Evolutionary conservation across 2,888 invertebrate genomes (phyloP), one percentile per base, ranked within the genome.

Genomic region (Cerastoderma edule): DNA sequence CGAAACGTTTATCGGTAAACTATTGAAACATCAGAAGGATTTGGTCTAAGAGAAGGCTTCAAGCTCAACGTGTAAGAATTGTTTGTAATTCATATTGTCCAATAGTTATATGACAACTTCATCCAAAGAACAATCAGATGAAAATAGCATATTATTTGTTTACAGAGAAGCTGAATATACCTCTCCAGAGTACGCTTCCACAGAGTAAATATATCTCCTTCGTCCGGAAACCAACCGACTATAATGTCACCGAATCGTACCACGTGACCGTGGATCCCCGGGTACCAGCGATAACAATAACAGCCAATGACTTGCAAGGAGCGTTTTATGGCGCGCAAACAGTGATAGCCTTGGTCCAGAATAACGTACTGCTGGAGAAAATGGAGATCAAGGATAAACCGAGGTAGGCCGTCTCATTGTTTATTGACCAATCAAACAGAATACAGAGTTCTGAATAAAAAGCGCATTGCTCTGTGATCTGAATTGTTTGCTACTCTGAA

Each of bases 321-420:
- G 84, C 86, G 8, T 87, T 90, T 72, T 87, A 89, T 77, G 90
- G 72, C 10, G 79, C 82, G 5, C 89, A 89, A 70, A 83, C 86
- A 19, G 67, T 89, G 1, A 75, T 88, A 4, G 82, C 78, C 65
- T 66, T 90, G 13, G 39, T 63, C 1, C 64, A 76, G 16, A 63
- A 64, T 16, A 44, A 60, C 16, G 44, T 19, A 6, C 30, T 27
- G 2, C 22, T 78, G 1, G 65, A 57, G 10, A 19, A 67, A 22
- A 64, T 77, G 28, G 46, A 22, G 2, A 72, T 87, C 6, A 68
- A 53, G 6, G 87, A 87, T 72, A 71, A 67, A 13, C 87, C 87
- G 27, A 82, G 90, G 80, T 80, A 44, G 1, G 19, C 10, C 28
- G n/a, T n/a, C n/a, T n/a, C n/a, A n/a, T n/a, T n/a, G n/a, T n/a